Evolutionary conservation across 2,888 invertebrate genomes (phyloP).

Genomic region (Agrotis exclamationis): DNA sequence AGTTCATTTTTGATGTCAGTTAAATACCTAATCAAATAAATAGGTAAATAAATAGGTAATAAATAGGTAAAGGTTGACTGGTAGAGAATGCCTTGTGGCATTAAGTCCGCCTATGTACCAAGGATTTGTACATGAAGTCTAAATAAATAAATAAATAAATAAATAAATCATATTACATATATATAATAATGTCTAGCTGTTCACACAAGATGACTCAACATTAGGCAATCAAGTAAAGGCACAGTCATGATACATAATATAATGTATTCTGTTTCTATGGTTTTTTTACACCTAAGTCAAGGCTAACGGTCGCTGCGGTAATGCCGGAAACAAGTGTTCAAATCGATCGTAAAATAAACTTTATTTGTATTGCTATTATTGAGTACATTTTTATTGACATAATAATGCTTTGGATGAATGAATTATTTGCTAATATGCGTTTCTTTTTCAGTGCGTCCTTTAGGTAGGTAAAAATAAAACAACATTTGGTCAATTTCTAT

Average conservation of each 20-base stretch:
- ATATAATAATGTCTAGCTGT: not conserved
- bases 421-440: not conserved
- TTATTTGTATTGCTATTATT: not conserved
- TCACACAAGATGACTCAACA: constrained; percentile 7
- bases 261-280: not conserved
- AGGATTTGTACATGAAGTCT: too few relatives aligned
- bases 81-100: too few relatives aligned
- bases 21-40: constrained; percentile 4
- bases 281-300: constrained; percentile 1
- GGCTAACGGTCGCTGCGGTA: not conserved
- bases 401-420: not conserved
- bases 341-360: not conserved
- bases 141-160: too few relatives aligned
- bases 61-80: too few relatives aligned
- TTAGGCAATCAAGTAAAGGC: not conserved
- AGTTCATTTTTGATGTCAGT: not conserved
- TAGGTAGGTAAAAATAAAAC: not conserved
- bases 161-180: not conserved
- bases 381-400: not conserved
- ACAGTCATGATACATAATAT: not conserved
- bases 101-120: too few relatives aligned
- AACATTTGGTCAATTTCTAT: not conserved
- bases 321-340: not conserved
- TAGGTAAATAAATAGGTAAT: too few relatives aligned
- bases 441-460: not conserved